Conservation (phyloP, 1,140 invertebrate species). For the Brevipalpus yothersi region DNA sequence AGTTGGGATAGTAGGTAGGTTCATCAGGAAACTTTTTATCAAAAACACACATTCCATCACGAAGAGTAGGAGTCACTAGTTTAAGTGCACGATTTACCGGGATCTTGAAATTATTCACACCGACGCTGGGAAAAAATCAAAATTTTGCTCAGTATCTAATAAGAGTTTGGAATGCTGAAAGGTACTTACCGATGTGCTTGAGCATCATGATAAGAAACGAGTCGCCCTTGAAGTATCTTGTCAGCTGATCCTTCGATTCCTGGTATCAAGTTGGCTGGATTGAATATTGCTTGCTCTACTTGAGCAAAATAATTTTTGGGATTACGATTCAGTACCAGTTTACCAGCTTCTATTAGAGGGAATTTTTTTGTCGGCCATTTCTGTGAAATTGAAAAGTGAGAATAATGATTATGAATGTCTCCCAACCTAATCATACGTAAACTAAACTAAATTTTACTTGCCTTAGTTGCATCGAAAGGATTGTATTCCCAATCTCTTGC, state of each 20-base stretch:
- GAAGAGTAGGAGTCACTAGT: conserved; percentile 29
- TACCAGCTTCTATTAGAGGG: conserved; percentile 73
- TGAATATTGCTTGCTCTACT: conserved; percentile 81
- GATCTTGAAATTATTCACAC: conserved; percentile 41
- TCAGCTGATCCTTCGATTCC: conserved; percentile 75
- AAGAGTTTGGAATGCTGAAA: neutral
- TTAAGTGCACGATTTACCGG: neutral
- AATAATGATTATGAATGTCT: neutral
- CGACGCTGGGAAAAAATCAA: conserved; percentile 40
- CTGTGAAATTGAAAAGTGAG: neutral
- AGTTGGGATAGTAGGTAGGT: conserved; percentile 85
- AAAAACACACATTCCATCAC: conserved; percentile 44
- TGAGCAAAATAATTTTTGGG: conserved; percentile 76
- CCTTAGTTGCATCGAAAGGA: conserved; percentile 76
- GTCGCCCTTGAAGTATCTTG: conserved; percentile 64
- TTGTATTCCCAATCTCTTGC: conserved; percentile 40
- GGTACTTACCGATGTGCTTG: conserved; percentile 45
- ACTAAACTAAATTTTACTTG: conserved; percentile 9
- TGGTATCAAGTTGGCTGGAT: conserved; percentile 67
- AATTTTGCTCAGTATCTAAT: conserved; percentile 43
- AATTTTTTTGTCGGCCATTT: conserved; percentile 38
- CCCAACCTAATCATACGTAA: neutral
- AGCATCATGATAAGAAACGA: conserved; percentile 84
- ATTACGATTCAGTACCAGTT: conserved; percentile 62
- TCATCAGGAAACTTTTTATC: conserved; percentile 1